These are phyloP conservation scores for Craterocephalus amniculus DNA, from an alignment of 2,797 vertebrate species.

Conservation along the genomic window DNA sequence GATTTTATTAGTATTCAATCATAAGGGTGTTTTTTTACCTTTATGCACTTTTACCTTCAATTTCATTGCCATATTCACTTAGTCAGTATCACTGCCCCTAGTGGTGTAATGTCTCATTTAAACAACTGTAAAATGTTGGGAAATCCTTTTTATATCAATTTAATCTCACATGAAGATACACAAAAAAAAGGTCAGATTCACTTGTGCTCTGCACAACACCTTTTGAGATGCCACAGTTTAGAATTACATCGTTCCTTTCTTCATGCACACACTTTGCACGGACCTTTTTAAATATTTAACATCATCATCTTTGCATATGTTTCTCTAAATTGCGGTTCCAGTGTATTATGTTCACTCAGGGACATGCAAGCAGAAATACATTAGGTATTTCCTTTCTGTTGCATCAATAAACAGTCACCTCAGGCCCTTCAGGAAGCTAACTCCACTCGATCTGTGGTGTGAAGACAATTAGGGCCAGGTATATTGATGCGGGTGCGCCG, in stretches of 20 bases:
- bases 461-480: constrained; percentile 71
- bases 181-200: not conserved
- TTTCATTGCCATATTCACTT: not conserved
- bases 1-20: too few species aligned
- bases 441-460: constrained; percentile 60
- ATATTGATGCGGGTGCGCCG: constrained; percentile 59
- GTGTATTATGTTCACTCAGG: constrained; percentile 42
- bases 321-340: constrained; percentile 47
- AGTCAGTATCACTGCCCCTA: not conserved
- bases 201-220: too few species aligned
- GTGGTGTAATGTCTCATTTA: not conserved
- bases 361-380: constrained; percentile 43
- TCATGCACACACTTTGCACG: constrained; percentile 29
- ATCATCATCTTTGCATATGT: constrained; percentile 35
- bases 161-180: not conserved
- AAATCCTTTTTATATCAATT: not conserved
- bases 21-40: too few species aligned
- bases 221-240: not conserved
- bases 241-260: not conserved
- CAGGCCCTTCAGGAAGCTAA: constrained; percentile 55
- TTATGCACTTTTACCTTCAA: too few species aligned
- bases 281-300: constrained; percentile 59
- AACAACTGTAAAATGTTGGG: not conserved
- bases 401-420: constrained; percentile 67
- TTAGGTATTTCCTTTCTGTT: constrained; percentile 51